Percentiles rank a stretch among this genome's conserved stretches.
Conservation (phyloP, 2,113 vertebrate species). For the Nycticorax nycticorax region DNA sequence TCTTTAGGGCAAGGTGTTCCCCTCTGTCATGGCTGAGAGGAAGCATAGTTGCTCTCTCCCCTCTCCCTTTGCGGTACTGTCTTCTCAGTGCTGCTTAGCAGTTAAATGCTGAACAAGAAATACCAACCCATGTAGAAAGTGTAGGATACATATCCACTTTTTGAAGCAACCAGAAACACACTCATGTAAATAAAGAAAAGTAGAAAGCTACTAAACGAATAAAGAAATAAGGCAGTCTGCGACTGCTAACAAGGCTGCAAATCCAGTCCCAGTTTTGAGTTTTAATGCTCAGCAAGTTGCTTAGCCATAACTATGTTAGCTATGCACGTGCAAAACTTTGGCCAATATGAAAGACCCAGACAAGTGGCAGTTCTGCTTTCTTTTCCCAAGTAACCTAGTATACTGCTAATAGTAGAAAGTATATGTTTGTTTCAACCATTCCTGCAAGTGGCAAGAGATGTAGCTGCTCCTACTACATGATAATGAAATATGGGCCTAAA, state of each 20-base stretch:
- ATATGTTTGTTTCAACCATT: not conserved
- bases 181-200: not conserved
- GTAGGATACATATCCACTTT: not conserved
- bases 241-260: not conserved
- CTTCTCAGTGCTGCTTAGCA: not conserved
- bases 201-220: not conserved
- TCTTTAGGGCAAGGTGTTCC: not conserved
- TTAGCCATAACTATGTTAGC: not conserved
- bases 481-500: not conserved
- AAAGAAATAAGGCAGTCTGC: not conserved
- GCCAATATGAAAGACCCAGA: not conserved
- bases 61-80: not conserved
- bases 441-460: not conserved
- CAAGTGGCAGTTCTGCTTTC: not conserved
- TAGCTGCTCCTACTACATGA: not conserved
- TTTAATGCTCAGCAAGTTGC: not conserved
- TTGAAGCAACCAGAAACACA: not conserved
- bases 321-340: not conserved
- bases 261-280: not conserved
- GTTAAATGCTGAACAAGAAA: not conserved
- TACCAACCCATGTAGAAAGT: not conserved
- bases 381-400: not conserved
- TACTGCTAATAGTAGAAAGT: not conserved
- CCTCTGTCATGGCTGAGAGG: not conserved
- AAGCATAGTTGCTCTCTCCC: not conserved